phyloP scores from a whole-genome alignment of 2,888 invertebrate genomes.

The Cheilosia variabilis region DNA sequence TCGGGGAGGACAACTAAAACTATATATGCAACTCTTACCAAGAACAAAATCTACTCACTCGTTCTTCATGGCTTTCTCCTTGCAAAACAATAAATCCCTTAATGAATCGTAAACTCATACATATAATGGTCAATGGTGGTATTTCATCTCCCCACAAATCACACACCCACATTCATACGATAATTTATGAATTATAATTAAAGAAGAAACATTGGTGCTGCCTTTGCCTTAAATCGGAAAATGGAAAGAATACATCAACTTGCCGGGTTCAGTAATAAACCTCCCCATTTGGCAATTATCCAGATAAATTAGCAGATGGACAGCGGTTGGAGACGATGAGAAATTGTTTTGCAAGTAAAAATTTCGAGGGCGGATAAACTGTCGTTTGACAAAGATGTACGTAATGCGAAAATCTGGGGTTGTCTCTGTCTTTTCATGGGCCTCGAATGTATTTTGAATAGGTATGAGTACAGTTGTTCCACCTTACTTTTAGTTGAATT shows the following conservation, averaged over 20 bases:
- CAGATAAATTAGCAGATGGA: constrained; percentile 82
- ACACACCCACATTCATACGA: constrained; percentile 70
- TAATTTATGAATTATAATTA: constrained; percentile 83
- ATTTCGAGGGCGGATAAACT: constrained; percentile 37
- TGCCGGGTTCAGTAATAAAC: constrained; percentile 80
- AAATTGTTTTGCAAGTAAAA: constrained; percentile 26
- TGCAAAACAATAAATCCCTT: constrained; percentile 8
- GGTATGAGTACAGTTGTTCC: constrained; percentile 18
- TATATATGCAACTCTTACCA: neutral
- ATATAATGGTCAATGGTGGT: constrained; percentile 2
- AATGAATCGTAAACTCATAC: constrained; percentile 42
- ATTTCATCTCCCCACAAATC: constrained; percentile 25
- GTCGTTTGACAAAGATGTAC: constrained; percentile 30
- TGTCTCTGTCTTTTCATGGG: constrained; percentile 24
- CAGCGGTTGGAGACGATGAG: constrained; percentile 58
- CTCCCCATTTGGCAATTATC: constrained; percentile 83
- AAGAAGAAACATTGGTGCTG: constrained; percentile 78
- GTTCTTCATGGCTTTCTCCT: neutral
- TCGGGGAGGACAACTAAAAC: too few relatives aligned
- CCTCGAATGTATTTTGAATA: constrained; percentile 11
- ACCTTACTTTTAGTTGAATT: constrained; percentile 22
- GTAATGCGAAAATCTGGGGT: neutral
- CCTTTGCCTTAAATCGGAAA: constrained; percentile 35
- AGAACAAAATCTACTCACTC: neutral
- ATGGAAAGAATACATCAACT: constrained; percentile 49